Evolutionary conservation across 2,888 invertebrate genomes (phyloP).

Genomic region (Lochmaea crataegi): DNA sequence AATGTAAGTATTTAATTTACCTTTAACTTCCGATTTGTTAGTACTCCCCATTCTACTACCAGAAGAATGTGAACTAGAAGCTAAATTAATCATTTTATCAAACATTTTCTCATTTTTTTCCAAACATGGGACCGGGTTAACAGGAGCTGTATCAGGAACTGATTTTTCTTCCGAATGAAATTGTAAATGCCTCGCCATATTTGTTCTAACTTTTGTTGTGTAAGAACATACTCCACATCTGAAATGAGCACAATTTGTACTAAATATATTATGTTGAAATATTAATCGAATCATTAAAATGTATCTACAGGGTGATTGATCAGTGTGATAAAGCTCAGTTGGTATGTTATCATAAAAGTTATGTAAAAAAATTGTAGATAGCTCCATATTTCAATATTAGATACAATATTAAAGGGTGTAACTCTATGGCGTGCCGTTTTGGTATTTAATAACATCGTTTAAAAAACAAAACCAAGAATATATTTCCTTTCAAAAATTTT

Average conservation of each 20-base stretch:
- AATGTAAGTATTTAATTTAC: slow-evolving; percentile 38
- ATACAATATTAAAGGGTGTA: too few relatives aligned
- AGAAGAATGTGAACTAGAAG: slow-evolving; percentile 72
- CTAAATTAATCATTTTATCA: slow-evolving; percentile 86
- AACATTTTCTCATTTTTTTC: slow-evolving; percentile 84
- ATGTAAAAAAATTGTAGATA: too few relatives aligned
- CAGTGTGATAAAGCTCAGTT: too few relatives aligned
- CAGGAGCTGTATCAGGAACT: slow-evolving; percentile 76
- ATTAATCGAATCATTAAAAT: too few relatives aligned
- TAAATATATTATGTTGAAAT: too few relatives aligned
- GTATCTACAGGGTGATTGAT: too few relatives aligned
- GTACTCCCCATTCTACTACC: slow-evolving; percentile 62
- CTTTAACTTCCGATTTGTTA: slow-evolving; percentile 47
- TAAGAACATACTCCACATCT: slow-evolving; percentile 72
- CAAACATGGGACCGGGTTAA: slow-evolving; percentile 85
- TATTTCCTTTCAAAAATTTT: too few relatives aligned
- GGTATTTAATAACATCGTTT: too few relatives aligned
- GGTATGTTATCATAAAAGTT: too few relatives aligned
- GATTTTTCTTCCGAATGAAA: slow-evolving; percentile 71
- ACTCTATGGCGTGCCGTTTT: too few relatives aligned
- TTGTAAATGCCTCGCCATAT: slow-evolving; percentile 78
- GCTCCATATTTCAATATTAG: too few relatives aligned
- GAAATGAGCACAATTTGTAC: not conserved
- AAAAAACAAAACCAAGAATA: too few relatives aligned
- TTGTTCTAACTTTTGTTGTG: slow-evolving; percentile 73